Conservation (phyloP, 2,888 invertebrate genomes). For the Seira ritae region DNA sequence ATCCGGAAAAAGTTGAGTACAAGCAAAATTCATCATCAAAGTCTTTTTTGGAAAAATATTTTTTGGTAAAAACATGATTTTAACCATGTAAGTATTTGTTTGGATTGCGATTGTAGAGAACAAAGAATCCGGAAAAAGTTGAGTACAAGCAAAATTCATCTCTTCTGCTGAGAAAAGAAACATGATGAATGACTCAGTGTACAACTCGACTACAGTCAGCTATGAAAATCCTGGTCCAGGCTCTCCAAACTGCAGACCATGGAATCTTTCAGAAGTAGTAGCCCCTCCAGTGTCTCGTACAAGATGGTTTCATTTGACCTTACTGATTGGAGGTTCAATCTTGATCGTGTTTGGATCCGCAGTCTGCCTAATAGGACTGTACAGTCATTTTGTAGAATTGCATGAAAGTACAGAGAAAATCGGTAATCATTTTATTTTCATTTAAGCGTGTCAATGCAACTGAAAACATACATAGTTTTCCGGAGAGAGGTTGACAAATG, state of each 20-base stretch:
- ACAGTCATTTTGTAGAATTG: constrained; percentile 47
- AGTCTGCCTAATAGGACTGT: constrained; percentile 58
- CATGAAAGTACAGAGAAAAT: constrained; percentile 29
- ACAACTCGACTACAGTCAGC: constrained; percentile 68
- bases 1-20: no score
- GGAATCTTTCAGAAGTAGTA: constrained; percentile 67
- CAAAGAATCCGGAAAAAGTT: no score
- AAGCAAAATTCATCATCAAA: no score
- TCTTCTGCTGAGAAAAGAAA: no score
- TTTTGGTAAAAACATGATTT: no score
- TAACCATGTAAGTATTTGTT: no score
- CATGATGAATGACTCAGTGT: constrained; percentile 64
- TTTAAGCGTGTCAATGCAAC: no score
- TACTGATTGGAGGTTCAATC: constrained; percentile 54
- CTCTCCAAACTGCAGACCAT: constrained; percentile 55
- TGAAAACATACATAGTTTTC: background rate
- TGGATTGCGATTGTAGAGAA: no score
- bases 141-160: no score
- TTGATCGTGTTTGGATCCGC: constrained; percentile 55
- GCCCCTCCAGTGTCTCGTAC: constrained; percentile 56
- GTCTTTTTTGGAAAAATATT: no score
- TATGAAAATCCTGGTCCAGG: constrained; percentile 53
- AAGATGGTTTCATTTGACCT: constrained; percentile 59
- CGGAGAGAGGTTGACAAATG: background rate
- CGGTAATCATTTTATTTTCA: no score